Evolutionary conservation across 2,888 invertebrate genomes (phyloP).

Genomic region (Mamestra brassicae): DNA sequence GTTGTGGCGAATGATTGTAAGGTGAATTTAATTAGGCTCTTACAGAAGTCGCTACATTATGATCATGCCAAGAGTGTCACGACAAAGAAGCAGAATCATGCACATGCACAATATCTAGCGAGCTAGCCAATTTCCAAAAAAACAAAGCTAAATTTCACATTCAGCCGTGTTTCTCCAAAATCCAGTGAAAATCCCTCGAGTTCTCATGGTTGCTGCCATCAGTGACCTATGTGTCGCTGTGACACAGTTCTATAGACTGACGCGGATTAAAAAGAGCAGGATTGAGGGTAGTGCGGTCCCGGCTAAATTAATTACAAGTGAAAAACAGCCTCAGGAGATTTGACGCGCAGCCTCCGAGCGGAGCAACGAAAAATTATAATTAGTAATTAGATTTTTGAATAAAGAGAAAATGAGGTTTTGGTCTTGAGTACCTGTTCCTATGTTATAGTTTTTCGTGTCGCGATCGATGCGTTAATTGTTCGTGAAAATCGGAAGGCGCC

Average conservation of each 20-base stretch:
- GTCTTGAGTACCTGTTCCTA: too few species aligned
- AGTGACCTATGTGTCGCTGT: background rate
- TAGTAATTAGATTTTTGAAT: background rate
- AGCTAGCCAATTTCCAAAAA: background rate
- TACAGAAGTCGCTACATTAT: too few species aligned
- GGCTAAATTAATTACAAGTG: conserved; percentile 28
- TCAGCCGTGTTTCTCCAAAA: background rate
- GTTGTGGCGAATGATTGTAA: background rate
- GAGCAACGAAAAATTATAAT: background rate
- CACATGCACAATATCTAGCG: too few species aligned
- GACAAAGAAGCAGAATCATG: too few species aligned
- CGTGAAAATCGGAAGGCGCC: too few species aligned
- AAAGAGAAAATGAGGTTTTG: background rate
- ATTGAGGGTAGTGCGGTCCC: background rate
- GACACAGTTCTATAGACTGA: conserved; percentile 23
- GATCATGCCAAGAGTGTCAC: too few species aligned
- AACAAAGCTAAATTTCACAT: background rate
- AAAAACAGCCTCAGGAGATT: conserved; percentile 6
- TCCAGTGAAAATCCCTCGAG: background rate
- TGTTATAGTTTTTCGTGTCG: too few species aligned
- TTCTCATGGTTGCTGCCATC: background rate
- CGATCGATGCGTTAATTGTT: too few species aligned
- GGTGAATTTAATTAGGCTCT: background rate
- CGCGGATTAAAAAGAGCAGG: conserved; percentile 1
- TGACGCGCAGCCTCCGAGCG: background rate